These are phyloP conservation scores for Chloebia gouldiae DNA, from an alignment of 2,113 vertebrate species.

Conservation along the genomic window DNA sequence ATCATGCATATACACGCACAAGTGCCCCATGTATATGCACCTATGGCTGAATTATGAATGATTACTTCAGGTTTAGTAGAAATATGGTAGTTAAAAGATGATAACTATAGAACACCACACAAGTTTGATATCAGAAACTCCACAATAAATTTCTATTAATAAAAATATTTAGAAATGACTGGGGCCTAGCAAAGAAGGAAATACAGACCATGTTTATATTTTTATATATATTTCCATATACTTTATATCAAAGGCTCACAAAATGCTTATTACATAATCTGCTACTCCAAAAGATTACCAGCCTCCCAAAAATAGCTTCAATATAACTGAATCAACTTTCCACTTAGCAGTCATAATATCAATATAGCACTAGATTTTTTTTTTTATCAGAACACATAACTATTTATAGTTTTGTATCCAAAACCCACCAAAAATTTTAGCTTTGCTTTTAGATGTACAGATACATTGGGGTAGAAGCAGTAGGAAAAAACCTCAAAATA, in stretches of 20 bases:
- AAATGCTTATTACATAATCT: neutral
- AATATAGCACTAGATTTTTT: neutral
- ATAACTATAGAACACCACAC: neutral
- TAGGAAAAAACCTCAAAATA: neutral
- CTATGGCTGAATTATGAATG: neutral
- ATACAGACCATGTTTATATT: neutral
- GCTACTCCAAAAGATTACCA: neutral
- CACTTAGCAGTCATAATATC: neutral
- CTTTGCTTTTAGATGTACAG: neutral
- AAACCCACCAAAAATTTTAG: neutral
- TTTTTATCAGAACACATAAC: neutral
- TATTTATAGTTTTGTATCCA: neutral
- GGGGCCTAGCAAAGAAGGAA: neutral
- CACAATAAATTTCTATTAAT: neutral
- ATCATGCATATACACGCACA: neutral
- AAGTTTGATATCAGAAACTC: neutral
- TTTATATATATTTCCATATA: no score
- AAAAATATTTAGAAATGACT: neutral
- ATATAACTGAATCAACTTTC: neutral
- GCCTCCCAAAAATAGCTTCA: neutral
- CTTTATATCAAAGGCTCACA: neutral
- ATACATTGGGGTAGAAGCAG: neutral
- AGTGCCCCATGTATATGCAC: fast-evolving
- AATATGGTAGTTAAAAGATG: neutral
- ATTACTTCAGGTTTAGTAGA: neutral